Base-by-base conservation (phyloP, 2,113 vertebrate genomes). In the Euleptes europaea region DNA sequence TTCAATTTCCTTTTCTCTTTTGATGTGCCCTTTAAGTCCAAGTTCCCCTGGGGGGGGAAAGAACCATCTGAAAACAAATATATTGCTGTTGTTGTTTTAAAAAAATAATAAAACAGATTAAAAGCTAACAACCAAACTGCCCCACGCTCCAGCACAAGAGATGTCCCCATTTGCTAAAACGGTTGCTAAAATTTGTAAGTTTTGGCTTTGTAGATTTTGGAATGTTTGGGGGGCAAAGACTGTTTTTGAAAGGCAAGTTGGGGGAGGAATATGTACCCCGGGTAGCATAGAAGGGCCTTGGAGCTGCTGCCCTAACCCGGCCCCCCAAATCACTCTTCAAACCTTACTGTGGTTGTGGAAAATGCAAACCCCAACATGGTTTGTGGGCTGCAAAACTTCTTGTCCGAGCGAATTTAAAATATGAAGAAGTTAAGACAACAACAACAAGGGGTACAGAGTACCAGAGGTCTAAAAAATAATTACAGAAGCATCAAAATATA, bases 21-120 rank as follows among this genome's bases (percentile, higher is more conserved):
- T 33, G 17, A 13, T 63, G 33, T 44, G 17, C 26, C 60, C 5
- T 63, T 70, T 65, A 31, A 63, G 19, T 77, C 72, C 35, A 78
- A 69, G 42, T 77, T n/a, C 35, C 77, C 74, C 67, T 49, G 31
- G 9, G 35, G 42, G 42, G 35, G 49, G 31, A 49, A 71, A 80
- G 17, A 35, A n/a, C 19, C 42, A 65, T 80, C 57, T 38, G 23
- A 72, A 79, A 85, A 47, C 67, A 84, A 71, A 57, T 54, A 60
- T 44, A 63, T 63, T 23, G n/a, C n/a, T n/a, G n/a, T n/a, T n/a
- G n/a, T n/a, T n/a, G 23, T 73, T 85, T 42, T 79, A 63, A 44
- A 65, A 73, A 63, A n/a, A n/a, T n/a, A n/a, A n/a, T n/a, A n/a
- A 85, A 85, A 26, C n/a, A 85, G 54, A 80, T 60, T 13, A 83